phyloP scores from a whole-genome alignment of 2,888 invertebrate genomes.

The Hypsopygia costalis region DNA sequence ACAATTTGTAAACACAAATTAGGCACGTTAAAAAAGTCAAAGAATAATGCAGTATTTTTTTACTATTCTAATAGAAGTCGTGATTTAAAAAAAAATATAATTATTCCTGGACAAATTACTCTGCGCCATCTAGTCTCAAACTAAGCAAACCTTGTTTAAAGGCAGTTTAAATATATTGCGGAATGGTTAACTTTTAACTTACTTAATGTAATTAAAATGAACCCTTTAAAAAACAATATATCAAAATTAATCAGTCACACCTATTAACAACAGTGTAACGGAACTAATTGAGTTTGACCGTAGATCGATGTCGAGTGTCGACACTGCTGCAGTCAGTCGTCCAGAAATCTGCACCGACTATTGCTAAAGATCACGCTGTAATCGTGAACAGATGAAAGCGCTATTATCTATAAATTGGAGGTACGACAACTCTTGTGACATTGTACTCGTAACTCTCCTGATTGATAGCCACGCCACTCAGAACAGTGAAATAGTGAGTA shows the following conservation, averaged over 20 bases:
- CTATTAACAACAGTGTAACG: constrained; percentile 37
- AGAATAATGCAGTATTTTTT: no score
- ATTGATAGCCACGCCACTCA: constrained; percentile 36
- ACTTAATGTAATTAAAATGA: no score
- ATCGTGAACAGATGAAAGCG: constrained; percentile 68
- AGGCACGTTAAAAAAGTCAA: no score
- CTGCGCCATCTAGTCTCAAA: no score
- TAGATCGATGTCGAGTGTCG: constrained; percentile 72
- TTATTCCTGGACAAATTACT: no score
- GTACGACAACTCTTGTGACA: constrained; percentile 61
- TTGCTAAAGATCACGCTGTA: constrained; percentile 73
- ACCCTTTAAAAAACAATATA: no score
- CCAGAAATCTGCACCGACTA: constrained; percentile 73
- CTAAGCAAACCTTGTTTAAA: no score
- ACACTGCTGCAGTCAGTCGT: constrained; percentile 61
- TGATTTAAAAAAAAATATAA: no score
- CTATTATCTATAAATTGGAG: constrained; percentile 73
- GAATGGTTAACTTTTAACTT: no score
- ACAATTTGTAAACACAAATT: no score
- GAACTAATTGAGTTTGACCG: constrained; percentile 65
- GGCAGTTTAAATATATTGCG: no score
- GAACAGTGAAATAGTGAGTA: constrained; percentile 35
- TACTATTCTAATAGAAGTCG: no score
- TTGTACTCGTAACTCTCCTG: constrained; percentile 45
- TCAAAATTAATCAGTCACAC: constrained; percentile 27